These are phyloP conservation scores for Parauchenoglanis punctatus DNA, from an alignment of 2,797 vertebrate species.

Conservation along the genomic window DNA sequence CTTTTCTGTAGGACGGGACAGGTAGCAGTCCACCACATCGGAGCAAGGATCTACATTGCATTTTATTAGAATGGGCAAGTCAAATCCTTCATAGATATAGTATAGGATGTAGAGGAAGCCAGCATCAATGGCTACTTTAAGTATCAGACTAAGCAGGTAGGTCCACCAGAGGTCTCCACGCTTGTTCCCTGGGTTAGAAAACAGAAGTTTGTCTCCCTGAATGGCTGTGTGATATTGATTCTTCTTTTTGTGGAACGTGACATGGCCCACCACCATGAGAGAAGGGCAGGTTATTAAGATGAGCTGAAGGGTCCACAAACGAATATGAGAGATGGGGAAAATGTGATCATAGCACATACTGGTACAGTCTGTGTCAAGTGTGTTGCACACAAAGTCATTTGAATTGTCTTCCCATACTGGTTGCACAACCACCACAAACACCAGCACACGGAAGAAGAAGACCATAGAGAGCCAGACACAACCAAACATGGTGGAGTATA, in stretches of 20 bases:
- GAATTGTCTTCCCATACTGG: constrained; percentile 86
- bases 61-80: constrained; percentile 81
- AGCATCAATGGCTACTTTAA: constrained; percentile 81
- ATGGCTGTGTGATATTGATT: constrained; percentile 62
- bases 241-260: constrained; percentile 84
- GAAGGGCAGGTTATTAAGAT: constrained; percentile 86
- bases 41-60: constrained; percentile 84
- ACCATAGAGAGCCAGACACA: constrained; percentile 78
- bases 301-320: constrained; percentile 87
- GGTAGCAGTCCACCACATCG: constrained; percentile 86
- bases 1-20: constrained; percentile 88
- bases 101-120: constrained; percentile 87
- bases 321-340: constrained; percentile 85
- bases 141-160: constrained; percentile 85
- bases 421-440: constrained; percentile 88
- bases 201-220: constrained; percentile 64
- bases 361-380: constrained; percentile 84
- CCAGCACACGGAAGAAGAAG: constrained; percentile 89
- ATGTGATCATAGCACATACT: constrained; percentile 86
- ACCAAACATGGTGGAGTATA: no score
- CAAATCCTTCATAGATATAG: constrained; percentile 77
- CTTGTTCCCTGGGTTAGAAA: constrained; percentile 83
- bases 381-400: constrained; percentile 91
- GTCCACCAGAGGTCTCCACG: constrained; percentile 91
- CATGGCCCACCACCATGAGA: constrained; percentile 88